Base-by-base conservation (phyloP, 1,140 invertebrate species). In the Ridgeia piscesae region DNA sequence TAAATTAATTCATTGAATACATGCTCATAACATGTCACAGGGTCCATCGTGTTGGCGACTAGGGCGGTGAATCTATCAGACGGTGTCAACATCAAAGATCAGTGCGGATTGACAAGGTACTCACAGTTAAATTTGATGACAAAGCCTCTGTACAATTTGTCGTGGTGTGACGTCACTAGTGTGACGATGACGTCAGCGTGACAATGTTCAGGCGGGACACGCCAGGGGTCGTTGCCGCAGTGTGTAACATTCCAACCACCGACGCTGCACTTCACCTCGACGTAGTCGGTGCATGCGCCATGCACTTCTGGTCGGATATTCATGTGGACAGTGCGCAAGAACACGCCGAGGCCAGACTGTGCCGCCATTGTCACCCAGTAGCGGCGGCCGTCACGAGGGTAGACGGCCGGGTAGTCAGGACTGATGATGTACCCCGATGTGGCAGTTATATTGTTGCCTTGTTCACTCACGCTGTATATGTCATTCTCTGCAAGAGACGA, bases 401-500 rank as follows among this genome's bases (percentile, higher is more conserved):
- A 90, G 4, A 11, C 14, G 0, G 4, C 4, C 89, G 89, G 34
- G 35, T 42, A 34, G 89, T n/a, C 2, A n/a, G 35, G 89, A n/a
- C 17, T 35, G 2, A 77, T 77, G 11, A 90, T 34, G 35, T 34
- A 90, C 89, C 34, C 89, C 17, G 89, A 90, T 90, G 35, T 90
- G 35, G 27, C 21, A n/a, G 11, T 42, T 17, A n/a, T 34, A 17
- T 35, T 35, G 11, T 8, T 35, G 35, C n/a, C 21, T 27, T 17
- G 27, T 14, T 90, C n/a, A 9, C 89, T 34, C 89, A 42, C 89
- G 35, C 34, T 90, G 34, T 34, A 42, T 9, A 77, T 21, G 17
- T 77, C 58, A 77, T 77, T 77, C 58, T 77, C 93, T 93, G 89
- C 93, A 94, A 48, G 93, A 92, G 31, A 90, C 93, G 33, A 34